phyloP scores from a whole-genome alignment of 2,113 vertebrate species.

The Notiomystis cincta region DNA sequence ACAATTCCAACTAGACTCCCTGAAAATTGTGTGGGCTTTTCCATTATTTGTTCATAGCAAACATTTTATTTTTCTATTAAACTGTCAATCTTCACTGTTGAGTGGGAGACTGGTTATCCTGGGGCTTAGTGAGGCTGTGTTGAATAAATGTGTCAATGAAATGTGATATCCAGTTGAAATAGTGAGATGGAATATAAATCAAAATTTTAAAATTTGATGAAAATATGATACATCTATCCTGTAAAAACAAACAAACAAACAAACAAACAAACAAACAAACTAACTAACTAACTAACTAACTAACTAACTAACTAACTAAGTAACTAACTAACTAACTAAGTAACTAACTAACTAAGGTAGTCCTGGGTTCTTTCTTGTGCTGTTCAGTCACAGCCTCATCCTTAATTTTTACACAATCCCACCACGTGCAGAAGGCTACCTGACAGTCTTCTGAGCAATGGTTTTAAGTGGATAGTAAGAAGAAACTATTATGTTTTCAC shows the following conservation, averaged over 20 bases:
- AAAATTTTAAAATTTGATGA: background rate
- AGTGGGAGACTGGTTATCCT: background rate
- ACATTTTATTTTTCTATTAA: background rate
- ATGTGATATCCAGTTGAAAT: background rate
- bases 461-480: background rate
- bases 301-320: background rate
- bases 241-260: background rate
- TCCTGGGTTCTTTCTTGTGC: background rate
- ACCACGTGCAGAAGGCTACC: background rate
- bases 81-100: background rate
- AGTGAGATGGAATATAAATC: background rate
- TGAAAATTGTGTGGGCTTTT: background rate
- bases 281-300: background rate
- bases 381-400: background rate
- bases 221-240: background rate
- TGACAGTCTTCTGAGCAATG: background rate
- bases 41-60: background rate
- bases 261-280: no score
- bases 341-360: background rate
- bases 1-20: background rate
- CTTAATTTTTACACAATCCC: background rate
- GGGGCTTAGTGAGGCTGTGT: background rate
- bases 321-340: background rate
- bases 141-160: background rate
- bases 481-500: background rate